These are phyloP conservation scores for Diglossa cyanea DNA, from an alignment of 2,797 vertebrate species.

Conservation along the genomic window DNA sequence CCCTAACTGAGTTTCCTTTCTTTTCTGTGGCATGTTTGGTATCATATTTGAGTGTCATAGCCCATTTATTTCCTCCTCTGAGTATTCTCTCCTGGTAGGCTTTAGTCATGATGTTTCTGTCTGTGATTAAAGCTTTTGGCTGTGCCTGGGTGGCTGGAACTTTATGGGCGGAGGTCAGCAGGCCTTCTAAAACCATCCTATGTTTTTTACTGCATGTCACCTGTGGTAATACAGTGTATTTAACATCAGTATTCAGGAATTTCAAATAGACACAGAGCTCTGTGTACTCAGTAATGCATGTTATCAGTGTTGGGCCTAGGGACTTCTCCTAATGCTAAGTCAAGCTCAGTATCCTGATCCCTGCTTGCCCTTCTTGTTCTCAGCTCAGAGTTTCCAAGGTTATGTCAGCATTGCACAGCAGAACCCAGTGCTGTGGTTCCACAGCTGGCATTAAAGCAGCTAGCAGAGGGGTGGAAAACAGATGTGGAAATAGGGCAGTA, in stretches of 20 bases:
- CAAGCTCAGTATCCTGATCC: background rate
- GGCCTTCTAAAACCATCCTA: background rate
- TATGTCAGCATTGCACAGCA: background rate
- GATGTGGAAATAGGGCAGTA: background rate
- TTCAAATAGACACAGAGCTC: background rate
- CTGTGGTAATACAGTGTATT: background rate
- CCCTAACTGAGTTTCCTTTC: background rate
- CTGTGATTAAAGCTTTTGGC: background rate
- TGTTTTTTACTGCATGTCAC: background rate
- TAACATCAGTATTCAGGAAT: background rate
- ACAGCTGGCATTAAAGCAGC: background rate
- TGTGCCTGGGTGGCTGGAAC: background rate
- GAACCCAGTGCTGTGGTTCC: background rate
- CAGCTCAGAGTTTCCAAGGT: background rate
- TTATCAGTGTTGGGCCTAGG: background rate
- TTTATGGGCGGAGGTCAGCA: background rate
- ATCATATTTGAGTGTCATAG: background rate
- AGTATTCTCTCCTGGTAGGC: background rate
- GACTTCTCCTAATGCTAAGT: background rate
- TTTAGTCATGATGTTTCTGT: background rate
- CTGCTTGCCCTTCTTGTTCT: background rate
- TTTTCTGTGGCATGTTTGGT: fast-evolving
- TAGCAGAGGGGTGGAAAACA: background rate
- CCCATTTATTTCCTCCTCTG: background rate
- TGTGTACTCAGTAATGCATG: fast-evolving